These are phyloP conservation scores for Philaenus spumarius DNA, from an alignment of 1,140 invertebrate genomes.

Conservation along the genomic window DNA sequence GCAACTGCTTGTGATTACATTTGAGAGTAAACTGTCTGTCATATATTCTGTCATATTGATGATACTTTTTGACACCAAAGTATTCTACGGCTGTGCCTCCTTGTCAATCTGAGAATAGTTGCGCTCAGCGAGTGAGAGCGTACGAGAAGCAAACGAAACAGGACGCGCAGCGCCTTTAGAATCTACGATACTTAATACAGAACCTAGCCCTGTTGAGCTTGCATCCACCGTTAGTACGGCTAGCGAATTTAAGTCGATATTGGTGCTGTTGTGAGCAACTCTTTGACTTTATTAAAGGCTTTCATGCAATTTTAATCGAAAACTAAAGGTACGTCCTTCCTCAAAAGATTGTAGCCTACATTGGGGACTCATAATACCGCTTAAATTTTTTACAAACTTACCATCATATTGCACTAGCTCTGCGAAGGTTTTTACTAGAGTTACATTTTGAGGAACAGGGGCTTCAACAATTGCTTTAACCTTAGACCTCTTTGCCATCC, in stretches of 20 bases:
- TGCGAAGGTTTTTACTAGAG: conserved; percentile 31
- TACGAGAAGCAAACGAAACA: conserved; percentile 43
- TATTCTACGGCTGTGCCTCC: conserved; percentile 43
- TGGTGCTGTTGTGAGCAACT: background rate
- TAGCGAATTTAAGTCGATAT: conserved; percentile 34
- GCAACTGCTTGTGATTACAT: conserved; percentile 44
- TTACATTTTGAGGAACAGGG: conserved; percentile 28
- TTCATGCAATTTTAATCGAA: conserved; percentile 22
- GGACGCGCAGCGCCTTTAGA: conserved; percentile 32
- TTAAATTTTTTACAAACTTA: conserved; percentile 30
- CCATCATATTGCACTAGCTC: conserved; percentile 34
- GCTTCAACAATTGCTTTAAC: conserved; percentile 30
- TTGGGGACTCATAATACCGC: conserved; percentile 28
- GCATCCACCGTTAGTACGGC: too few relatives aligned
- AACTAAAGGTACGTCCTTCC: conserved; percentile 20
- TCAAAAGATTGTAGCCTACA: conserved; percentile 32
- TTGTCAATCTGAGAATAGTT: too few relatives aligned
- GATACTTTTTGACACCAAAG: conserved; percentile 44
- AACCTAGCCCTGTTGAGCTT: conserved; percentile 42
- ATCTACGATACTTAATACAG: conserved; percentile 38
- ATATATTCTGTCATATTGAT: conserved; percentile 45
- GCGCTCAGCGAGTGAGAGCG: conserved; percentile 41
- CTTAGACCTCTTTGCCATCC: too few relatives aligned
- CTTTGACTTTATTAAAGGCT: conserved; percentile 9
- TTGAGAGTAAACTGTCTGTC: conserved; percentile 38